Percentiles rank a stretch among this genome's conserved stretches.
Evolutionary conservation across 2,888 invertebrate genomes (phyloP).

Genomic region (Melikaiella ostensackeni): DNA sequence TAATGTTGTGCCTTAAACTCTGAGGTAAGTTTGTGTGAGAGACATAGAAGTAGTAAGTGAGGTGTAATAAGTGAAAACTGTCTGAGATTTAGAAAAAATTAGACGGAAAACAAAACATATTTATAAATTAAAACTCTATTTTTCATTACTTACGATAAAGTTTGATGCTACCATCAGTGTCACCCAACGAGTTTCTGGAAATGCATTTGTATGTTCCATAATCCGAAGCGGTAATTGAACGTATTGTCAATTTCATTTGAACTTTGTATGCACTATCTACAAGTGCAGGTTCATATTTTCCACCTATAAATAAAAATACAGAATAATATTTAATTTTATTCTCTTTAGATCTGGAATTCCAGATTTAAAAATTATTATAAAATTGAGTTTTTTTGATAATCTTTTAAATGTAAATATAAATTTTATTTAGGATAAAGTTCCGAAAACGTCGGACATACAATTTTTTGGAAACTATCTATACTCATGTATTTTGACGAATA

Average conservation of each 20-base stretch:
- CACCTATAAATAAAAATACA: conserved; percentile 61
- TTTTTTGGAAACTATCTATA: too few relatives aligned
- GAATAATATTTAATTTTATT: too few relatives aligned
- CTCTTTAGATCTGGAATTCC: too few relatives aligned
- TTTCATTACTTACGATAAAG: conserved; percentile 77
- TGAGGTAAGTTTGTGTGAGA: neutral
- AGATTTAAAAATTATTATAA: too few relatives aligned
- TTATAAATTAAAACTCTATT: conserved; percentile 11
- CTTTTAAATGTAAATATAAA: too few relatives aligned
- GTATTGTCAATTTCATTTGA: conserved; percentile 79
- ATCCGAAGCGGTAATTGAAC: conserved; percentile 76
- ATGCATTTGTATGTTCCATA: conserved; percentile 79
- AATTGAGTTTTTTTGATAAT: too few relatives aligned
- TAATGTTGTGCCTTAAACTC: neutral
- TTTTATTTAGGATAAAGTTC: too few relatives aligned
- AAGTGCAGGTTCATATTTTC: conserved; percentile 77
- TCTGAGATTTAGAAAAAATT: neutral
- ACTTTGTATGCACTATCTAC: conserved; percentile 79
- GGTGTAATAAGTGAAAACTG: conserved; percentile 9
- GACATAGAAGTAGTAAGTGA: neutral
- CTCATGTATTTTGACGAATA: too few relatives aligned
- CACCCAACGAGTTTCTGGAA: conserved; percentile 79
- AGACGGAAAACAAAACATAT: neutral
- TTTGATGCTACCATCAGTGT: conserved; percentile 79
- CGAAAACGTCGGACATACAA: too few relatives aligned